Evolutionary conservation across 37 sponge, comb jelly and placozoan genomes (phyloP).

Genomic region (Geodia barretti): DNA sequence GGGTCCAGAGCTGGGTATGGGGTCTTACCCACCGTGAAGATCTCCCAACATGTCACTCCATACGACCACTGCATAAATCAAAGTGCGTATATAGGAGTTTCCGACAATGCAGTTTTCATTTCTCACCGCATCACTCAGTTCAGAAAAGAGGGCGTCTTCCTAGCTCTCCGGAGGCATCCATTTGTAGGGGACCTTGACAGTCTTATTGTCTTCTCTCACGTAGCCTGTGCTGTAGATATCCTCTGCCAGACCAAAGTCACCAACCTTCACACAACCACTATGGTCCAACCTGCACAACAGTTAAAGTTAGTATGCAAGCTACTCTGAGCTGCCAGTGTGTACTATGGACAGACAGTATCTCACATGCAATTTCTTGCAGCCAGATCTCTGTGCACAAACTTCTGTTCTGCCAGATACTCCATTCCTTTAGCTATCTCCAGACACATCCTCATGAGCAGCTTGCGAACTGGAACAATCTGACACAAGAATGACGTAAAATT

Average conservation of each 20-base stretch:
- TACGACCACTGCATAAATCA: conserved; percentile 44
- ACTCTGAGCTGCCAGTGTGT: too few relatives aligned
- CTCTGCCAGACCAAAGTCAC: conserved; percentile 45
- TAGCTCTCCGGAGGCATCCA: conserved; percentile 45
- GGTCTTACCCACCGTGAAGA: conserved; percentile 9
- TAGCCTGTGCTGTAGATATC: conserved; percentile 34
- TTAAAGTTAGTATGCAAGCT: too few relatives aligned
- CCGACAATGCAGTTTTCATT: background rate
- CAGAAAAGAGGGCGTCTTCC: conserved; percentile 16
- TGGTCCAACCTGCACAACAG: conserved; percentile 18
- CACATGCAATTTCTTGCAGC: conserved; percentile 48
- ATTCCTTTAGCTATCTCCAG: conserved; percentile 32
- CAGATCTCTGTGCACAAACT: conserved; percentile 36
- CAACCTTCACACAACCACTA: conserved; percentile 22
- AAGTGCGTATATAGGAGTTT: too few relatives aligned
- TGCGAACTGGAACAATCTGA: conserved; percentile 25
- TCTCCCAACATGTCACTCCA: conserved; percentile 55
- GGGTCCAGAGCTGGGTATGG: conserved; percentile 45
- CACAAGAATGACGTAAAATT: too few relatives aligned
- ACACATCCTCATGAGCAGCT: conserved; percentile 25
- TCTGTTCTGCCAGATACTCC: conserved; percentile 25
- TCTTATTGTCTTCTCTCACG: conserved; percentile 14
- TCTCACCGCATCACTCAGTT: conserved; percentile 26
- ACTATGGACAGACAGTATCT: too few relatives aligned
- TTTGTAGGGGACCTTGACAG: conserved; percentile 25